Evolutionary conservation across 2,888 invertebrate genomes (phyloP).

Genomic region (Amblyjoppa proteus): DNA sequence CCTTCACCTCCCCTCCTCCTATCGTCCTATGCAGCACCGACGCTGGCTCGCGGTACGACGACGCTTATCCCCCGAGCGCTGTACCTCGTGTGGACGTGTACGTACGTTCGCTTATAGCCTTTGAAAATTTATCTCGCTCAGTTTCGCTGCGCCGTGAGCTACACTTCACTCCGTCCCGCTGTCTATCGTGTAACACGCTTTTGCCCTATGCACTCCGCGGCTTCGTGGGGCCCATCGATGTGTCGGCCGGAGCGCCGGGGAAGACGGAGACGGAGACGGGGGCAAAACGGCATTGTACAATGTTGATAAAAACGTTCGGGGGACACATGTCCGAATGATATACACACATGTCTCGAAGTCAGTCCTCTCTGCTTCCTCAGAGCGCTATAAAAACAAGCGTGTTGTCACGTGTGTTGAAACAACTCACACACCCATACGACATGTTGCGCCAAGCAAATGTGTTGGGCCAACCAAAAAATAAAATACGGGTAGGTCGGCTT

Average conservation of each 20-base stretch:
- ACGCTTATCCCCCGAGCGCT: constrained; percentile 65
- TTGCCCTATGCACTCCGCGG: constrained; percentile 61
- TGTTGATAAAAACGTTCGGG: background rate
- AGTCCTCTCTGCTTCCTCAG: too few relatives aligned
- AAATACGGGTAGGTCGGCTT: too few relatives aligned
- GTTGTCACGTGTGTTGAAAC: too few relatives aligned
- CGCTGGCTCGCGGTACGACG: constrained; percentile 54
- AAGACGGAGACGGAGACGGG: background rate
- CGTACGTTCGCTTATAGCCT: constrained; percentile 49
- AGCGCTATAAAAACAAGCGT: too few relatives aligned
- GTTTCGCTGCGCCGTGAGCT: constrained; percentile 20
- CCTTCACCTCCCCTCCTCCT: constrained; percentile 57
- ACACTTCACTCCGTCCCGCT: constrained; percentile 20
- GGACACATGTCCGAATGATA: background rate
- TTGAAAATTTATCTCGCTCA: constrained; percentile 32
- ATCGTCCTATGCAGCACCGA: constrained; percentile 55
- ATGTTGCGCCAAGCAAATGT: too few relatives aligned
- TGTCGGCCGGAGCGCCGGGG: background rate
- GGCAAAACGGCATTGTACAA: background rate
- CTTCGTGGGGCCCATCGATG: constrained; percentile 33
- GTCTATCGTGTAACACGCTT: constrained; percentile 63
- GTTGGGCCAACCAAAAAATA: too few relatives aligned
- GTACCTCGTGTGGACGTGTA: constrained; percentile 27
- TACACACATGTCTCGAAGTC: background rate
- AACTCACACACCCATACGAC: too few relatives aligned